Evolutionary conservation across 2,888 invertebrate species (phyloP).

Genomic region (Apodemia hepburni): DNA sequence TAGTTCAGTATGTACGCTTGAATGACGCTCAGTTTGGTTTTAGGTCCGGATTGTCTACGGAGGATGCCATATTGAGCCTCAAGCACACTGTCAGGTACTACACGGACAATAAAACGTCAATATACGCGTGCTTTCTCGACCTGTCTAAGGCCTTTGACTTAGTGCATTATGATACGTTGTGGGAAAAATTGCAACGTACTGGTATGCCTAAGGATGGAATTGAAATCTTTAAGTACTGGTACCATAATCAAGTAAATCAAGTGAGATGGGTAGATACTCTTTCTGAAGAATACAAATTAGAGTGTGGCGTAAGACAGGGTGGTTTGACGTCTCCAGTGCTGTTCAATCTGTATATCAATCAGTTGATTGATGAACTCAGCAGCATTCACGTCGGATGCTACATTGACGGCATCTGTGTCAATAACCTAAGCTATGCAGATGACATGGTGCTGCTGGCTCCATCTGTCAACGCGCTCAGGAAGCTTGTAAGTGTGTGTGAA

Average conservation of each 20-base stretch:
- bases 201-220: neutral
- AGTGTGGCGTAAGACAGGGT: slow-evolving; percentile 13
- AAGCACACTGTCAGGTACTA: neutral
- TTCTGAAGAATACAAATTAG: slow-evolving; percentile 8
- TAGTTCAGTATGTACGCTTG: no score
- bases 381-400: slow-evolving; percentile 17
- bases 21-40: no score
- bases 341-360: slow-evolving; percentile 21
- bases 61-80: no score
- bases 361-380: slow-evolving; percentile 21
- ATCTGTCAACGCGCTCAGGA: neutral
- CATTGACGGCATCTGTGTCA: slow-evolving; percentile 17
- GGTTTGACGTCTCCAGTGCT: slow-evolving; percentile 10
- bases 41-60: no score
- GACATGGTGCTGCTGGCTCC: slow-evolving; percentile 19
- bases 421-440: slow-evolving; percentile 22
- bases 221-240: slow-evolving; percentile 17
- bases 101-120: neutral
- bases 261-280: slow-evolving; percentile 9
- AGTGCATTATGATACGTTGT: neutral
- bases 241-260: slow-evolving; percentile 12
- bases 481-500: neutral
- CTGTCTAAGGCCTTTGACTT: slow-evolving; percentile 5
- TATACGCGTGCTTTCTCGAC: slow-evolving; percentile 7
- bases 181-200: neutral